These are phyloP conservation scores for Parascotia fuliginaria DNA, from an alignment of 2,888 invertebrate species.

Conservation along the genomic window DNA sequence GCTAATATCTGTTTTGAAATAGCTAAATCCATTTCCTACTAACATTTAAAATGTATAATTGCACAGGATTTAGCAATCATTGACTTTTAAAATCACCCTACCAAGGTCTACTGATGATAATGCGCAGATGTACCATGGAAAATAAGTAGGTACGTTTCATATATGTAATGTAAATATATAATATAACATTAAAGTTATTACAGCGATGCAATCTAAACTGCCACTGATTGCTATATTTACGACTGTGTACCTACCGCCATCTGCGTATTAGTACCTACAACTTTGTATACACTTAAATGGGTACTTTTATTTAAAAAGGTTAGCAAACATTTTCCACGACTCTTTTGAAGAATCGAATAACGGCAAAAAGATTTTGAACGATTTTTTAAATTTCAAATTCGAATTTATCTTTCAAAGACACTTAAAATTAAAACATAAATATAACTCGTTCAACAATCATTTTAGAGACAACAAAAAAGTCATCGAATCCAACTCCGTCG, in stretches of 20 bases:
- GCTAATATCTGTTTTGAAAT: background rate
- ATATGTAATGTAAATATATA: conserved; percentile 41
- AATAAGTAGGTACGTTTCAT: conserved; percentile 27
- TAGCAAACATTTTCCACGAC: no score
- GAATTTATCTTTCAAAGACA: background rate
- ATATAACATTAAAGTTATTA: conserved; percentile 59
- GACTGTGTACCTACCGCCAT: conserved; percentile 26
- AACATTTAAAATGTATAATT: background rate
- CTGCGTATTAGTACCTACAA: conserved; percentile 37
- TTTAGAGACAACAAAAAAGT: conserved; percentile 39
- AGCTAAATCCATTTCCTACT: background rate
- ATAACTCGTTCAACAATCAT: conserved; percentile 42
- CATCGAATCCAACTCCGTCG: conserved; percentile 50
- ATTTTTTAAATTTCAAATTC: background rate
- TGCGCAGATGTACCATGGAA: conserved; percentile 29
- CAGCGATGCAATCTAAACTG: conserved; percentile 56
- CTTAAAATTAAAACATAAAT: conserved; percentile 48
- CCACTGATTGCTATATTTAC: conserved; percentile 48
- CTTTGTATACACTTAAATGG: conserved; percentile 21
- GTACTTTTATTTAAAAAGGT: no score
- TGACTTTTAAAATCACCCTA: conserved; percentile 13
- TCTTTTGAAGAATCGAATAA: no score
- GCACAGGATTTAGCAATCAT: conserved; percentile 8
- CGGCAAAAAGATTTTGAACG: no score
- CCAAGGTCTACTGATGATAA: conserved; percentile 37